These are phyloP conservation scores for Acrocephalus scirpaceus DNA, from an alignment of 2,797 vertebrate genomes.

Conservation along the genomic window DNA sequence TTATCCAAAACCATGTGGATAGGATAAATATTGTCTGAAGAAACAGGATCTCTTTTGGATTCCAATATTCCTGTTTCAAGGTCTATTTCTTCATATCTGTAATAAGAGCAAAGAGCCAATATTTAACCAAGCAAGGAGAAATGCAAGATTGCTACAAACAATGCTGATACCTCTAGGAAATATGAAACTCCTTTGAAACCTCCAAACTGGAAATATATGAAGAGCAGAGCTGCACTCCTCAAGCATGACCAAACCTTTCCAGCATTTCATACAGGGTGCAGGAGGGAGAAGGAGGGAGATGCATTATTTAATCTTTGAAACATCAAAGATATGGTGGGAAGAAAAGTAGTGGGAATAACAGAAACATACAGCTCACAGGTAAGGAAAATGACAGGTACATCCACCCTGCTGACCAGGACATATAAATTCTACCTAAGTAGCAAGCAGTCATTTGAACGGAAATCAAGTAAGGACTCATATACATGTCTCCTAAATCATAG, in stretches of 20 bases:
- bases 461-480: not conserved
- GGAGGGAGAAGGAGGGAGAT: not conserved
- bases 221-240: not conserved
- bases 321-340: rapidly evolving
- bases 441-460: not conserved
- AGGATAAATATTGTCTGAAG: constrained; percentile 85
- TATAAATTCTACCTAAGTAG: rapidly evolving
- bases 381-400: not conserved
- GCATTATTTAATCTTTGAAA: not conserved
- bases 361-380: not conserved
- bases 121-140: not conserved
- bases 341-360: not conserved
- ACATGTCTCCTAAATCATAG: rapidly evolving
- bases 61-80: constrained; percentile 84
- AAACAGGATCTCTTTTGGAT: constrained; percentile 43
- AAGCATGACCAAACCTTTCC: rapidly evolving
- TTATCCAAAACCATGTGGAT: constrained; percentile 84
- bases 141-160: not conserved
- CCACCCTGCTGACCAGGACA: too few species aligned
- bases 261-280: too few species aligned
- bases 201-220: not conserved
- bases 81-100: constrained; percentile 83
- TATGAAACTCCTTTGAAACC: not conserved
- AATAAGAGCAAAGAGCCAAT: not conserved
- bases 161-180: not conserved